Base-by-base conservation (phyloP, 2,797 vertebrate species). In the Peromyscus melanophrys region DNA sequence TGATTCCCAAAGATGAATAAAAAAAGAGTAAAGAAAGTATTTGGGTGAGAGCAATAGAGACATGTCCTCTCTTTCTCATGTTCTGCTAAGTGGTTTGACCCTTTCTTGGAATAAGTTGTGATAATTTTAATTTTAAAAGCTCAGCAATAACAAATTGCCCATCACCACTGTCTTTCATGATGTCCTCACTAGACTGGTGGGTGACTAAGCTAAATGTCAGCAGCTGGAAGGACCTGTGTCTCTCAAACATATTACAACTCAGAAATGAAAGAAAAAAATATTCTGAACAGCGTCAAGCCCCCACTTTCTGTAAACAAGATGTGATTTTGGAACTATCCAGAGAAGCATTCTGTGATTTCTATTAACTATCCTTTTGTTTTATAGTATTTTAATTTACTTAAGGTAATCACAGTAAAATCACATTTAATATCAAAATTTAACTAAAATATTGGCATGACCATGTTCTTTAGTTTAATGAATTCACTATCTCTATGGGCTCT, bases 201-300 rank as follows among this genome's bases (percentile, higher is more conserved):
- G 90, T 80, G 61, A 97, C 76, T 52, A 65, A 94, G 96, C 91
- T 93, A 82, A 90, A 94, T 97, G 76, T 92, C 63, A 95, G 83
- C 69, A 95, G 81, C 93, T 83, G 78, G 81, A 89, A 84, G 69
- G 31, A 76, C 67, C 90, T 67, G 3, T 63, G 55, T 89, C 43
- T 81, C 65, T 95, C 90, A 57, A 49, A 80, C 75, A 92, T 81
- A 92, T 85, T 77, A 34, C 52, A 59, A 65, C 86, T 88, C 49
- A 86, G 52, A 34, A 55, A 61, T 76, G 75, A 19, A 10, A 75
- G 83, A 96, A 71, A 96, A 93, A 96, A 88, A 49, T 67, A n/a
- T 37, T 77, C 46, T 21, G 76, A 69, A 84, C 43, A 90, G 93
- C 31, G 65, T 82, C 2, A 67, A 92, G 73, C 34, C 23, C 23